These are phyloP conservation scores for Sylvicola cinctus DNA, from an alignment of 2,888 invertebrate species.

Conservation along the genomic window DNA sequence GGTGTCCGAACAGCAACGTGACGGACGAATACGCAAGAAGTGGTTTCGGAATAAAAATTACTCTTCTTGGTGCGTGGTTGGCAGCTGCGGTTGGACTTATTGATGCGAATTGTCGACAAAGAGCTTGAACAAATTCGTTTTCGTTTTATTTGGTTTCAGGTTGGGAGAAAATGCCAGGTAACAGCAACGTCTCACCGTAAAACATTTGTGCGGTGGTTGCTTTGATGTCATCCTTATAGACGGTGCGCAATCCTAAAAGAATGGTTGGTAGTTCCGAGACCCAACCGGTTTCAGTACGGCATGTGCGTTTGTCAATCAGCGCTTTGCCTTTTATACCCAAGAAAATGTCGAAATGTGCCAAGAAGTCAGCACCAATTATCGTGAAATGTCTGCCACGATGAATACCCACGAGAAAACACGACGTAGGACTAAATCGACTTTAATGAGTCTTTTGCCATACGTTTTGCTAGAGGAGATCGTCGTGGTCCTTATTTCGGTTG, in stretches of 20 bases:
- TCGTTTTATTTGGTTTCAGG: background rate
- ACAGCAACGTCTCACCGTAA: background rate
- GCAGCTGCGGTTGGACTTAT: background rate
- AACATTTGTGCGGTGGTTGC: background rate
- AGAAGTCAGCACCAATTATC: too few relatives aligned
- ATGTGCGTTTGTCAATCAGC: too few relatives aligned
- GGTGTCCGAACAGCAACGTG: slow-evolving; percentile 7
- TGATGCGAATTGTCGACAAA: background rate
- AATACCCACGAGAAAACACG: too few relatives aligned
- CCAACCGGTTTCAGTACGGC: slow-evolving; percentile 1
- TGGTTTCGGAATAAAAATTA: background rate
- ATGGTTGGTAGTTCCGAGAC: background rate
- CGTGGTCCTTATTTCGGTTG: too few relatives aligned
- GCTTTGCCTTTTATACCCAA: too few relatives aligned
- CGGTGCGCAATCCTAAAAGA: background rate
- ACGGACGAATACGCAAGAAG: slow-evolving; percentile 9
- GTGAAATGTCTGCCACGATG: too few relatives aligned
- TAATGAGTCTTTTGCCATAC: too few relatives aligned
- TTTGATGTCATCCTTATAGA: background rate
- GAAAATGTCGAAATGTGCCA: too few relatives aligned
- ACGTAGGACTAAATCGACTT: too few relatives aligned
- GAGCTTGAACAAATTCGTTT: background rate
- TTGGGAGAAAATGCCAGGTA: background rate
- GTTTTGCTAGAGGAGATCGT: too few relatives aligned
- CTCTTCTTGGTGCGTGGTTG: background rate